These are phyloP conservation scores for Sesia bembeciformis DNA, from an alignment of 2,888 invertebrate genomes.

Conservation along the genomic window DNA sequence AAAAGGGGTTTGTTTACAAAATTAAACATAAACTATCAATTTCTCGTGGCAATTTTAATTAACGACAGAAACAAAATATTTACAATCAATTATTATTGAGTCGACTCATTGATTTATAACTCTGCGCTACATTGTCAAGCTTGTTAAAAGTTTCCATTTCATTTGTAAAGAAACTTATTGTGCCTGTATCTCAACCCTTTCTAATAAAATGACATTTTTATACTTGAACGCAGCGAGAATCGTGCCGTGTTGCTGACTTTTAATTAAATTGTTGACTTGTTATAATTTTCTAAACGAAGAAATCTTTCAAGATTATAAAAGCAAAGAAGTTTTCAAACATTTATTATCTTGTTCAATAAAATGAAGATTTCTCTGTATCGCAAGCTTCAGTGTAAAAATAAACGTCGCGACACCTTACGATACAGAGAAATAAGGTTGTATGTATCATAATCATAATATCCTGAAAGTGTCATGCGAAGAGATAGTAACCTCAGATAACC, in stretches of 20 bases:
- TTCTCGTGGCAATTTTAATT: no score
- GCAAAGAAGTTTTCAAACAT: no score
- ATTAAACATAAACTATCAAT: no score
- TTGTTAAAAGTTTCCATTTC: constrained; percentile 72
- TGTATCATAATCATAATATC: no score
- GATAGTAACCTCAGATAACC: no score
- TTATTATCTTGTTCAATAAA: no score
- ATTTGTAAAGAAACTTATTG: constrained; percentile 45
- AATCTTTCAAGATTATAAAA: constrained; percentile 8
- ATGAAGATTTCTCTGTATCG: no score
- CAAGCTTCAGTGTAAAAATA: no score
- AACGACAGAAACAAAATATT: neutral
- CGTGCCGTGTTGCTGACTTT: constrained; percentile 27
- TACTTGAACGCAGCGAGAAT: constrained; percentile 27
- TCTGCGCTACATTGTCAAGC: constrained; percentile 20
- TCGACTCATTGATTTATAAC: constrained; percentile 37
- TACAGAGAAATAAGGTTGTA: no score
- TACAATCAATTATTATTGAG: constrained; percentile 27
- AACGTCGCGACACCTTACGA: no score
- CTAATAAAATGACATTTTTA: constrained; percentile 22
- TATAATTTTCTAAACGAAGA: constrained; percentile 53
- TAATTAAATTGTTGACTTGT: constrained; percentile 42
- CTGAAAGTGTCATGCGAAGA: no score
- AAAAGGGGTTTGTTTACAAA: no score
- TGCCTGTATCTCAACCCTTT: constrained; percentile 43